Base-by-base conservation (phyloP, 1,140 invertebrate species). In the Drosophila pachea region DNA sequence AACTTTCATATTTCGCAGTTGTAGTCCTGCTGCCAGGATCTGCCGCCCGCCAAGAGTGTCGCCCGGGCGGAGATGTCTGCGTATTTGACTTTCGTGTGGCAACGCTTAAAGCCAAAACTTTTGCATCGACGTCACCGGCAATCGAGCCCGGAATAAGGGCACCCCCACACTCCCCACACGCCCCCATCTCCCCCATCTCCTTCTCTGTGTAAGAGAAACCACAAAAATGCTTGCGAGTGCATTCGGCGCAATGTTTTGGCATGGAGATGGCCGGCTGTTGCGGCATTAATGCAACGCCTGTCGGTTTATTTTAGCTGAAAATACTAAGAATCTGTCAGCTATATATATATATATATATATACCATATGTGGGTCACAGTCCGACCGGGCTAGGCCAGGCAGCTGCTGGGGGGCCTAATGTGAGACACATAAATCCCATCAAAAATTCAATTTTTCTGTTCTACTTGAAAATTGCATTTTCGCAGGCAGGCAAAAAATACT, bases 1-100 rank as follows among this genome's bases (percentile, higher is more conserved):
- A 86, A 86, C 77, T 81, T 86, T 86, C 74, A 86, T 86, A 82
- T 86, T 83, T 86, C 86, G 55, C 60, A 7, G 31, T 3, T 5
- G 8, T 2, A 42, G 11, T 12, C 12, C 11, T 12, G 12, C 8
- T 38, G 12, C 5, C 7, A 14, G 12, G 40, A 7, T 16, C n/a
- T 42, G 40, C n/a, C n/a, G 4, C 40, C 40, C n/a, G 31, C 47
- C 53, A 54, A 70, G 64, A 67, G 56, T 72, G 65, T 68, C 69
- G 68, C 52, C 22, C 22, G 62, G 43, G 58, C 58, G 68, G 16
- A 33, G 42, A 66, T 29, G 54, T 59, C 45, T 68, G 58, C 64
- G 22, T 38, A 38, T 67, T 61, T 56, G 56, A 68, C 61, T 67
- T 61, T 38, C 61, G 56, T 56, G 33, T 55, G 38, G n/a, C 61